phyloP scores from a whole-genome alignment of 1,140 invertebrate genomes.

The Pollicipes pollicipes region DNA sequence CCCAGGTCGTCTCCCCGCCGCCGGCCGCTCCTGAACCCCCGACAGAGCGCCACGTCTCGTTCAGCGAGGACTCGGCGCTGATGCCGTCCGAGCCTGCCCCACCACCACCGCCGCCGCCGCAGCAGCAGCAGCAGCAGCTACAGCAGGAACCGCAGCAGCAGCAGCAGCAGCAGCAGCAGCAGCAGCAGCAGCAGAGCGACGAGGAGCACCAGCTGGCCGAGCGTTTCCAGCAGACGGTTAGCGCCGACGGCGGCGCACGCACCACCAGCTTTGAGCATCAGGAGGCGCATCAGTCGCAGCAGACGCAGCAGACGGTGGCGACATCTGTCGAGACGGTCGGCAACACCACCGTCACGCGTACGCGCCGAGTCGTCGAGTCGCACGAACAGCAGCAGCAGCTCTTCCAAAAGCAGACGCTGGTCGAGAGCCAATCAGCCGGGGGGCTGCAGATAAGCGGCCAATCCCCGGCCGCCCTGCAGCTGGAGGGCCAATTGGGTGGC shows the following conservation, averaged over 20 bases:
- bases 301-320: neutral
- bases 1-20: neutral
- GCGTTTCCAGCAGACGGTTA: neutral
- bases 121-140: neutral
- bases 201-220: neutral
- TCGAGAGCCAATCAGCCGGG: neutral
- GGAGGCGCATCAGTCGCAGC: neutral
- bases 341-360: neutral
- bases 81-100: neutral
- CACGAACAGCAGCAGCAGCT: neutral
- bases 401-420: neutral
- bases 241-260: too few species aligned
- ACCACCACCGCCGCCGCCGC: too few species aligned
- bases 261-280: neutral
- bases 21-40: neutral
- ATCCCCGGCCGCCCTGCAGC: neutral
- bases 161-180: neutral
- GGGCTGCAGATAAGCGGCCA: neutral
- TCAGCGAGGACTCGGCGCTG: neutral
- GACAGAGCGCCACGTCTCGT: neutral
- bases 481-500: neutral
- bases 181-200: neutral
- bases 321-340: neutral
- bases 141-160: neutral
- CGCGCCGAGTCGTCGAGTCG: neutral